Evolutionary conservation across 2,888 invertebrate genomes (phyloP).

Genomic region (Cephus pygmeus): DNA sequence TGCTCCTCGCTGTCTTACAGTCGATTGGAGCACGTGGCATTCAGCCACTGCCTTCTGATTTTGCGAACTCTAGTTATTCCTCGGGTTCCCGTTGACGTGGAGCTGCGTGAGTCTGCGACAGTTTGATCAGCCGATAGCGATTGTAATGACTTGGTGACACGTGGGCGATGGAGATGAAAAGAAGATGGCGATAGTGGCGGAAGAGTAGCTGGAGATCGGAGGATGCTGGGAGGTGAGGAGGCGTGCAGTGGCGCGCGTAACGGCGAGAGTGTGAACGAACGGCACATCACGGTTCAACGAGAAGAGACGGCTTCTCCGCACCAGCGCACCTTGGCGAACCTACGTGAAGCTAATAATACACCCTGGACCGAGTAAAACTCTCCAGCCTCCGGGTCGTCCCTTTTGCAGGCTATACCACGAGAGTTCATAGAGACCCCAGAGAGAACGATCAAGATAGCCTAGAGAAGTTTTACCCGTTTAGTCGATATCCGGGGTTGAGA

Average conservation of each 20-base stretch:
- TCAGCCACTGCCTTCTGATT: neutral
- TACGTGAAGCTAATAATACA: constrained; percentile 29
- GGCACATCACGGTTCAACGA: constrained; percentile 30
- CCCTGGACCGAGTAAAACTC: constrained; percentile 12
- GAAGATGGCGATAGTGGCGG: neutral
- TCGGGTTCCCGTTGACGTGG: neutral
- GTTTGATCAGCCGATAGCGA: neutral
- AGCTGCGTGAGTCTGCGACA: neutral
- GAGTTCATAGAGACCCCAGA: neutral
- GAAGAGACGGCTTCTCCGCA: constrained; percentile 31
- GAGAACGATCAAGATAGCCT: neutral
- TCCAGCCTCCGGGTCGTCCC: neutral
- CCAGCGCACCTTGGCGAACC: constrained; percentile 17
- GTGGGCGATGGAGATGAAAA: neutral
- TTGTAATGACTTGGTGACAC: neutral
- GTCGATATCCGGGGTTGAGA: neutral
- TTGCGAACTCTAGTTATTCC: neutral
- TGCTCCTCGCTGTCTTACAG: neutral
- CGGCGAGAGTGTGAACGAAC: constrained; percentile 30
- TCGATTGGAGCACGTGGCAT: neutral
- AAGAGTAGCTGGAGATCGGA: neutral
- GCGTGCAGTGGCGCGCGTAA: constrained; percentile 7
- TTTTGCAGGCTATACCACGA: neutral
- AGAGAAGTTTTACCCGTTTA: neutral
- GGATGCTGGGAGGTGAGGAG: neutral